These are phyloP conservation scores for Alosa sapidissima DNA, from an alignment of 2,797 vertebrate genomes.

Conservation along the genomic window DNA sequence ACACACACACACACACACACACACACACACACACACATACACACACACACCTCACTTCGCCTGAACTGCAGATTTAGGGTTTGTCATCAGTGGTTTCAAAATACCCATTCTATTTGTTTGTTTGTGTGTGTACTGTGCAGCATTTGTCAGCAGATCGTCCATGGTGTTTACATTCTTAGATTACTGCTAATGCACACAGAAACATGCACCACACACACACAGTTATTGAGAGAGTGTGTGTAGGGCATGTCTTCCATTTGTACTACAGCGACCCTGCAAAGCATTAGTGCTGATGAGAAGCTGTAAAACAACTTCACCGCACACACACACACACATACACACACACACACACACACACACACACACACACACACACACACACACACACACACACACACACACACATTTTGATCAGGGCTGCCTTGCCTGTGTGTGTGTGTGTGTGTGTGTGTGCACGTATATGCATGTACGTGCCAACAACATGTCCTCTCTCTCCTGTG, in stretches of 20 bases:
- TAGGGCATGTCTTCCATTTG: neutral
- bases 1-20: neutral
- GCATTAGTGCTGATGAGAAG: constrained; percentile 18
- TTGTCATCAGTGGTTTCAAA: neutral
- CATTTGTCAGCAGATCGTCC: neutral
- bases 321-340: constrained; percentile 34
- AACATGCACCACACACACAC: neutral
- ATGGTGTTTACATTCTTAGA: neutral
- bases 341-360: neutral
- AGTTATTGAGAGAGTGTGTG: neutral
- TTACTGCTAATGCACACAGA: neutral
- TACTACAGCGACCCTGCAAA: neutral
- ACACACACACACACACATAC: no score
- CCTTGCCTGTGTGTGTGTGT: neutral
- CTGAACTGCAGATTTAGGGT: neutral
- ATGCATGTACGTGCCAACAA: neutral
- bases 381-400: neutral
- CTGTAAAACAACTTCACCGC: constrained; percentile 28
- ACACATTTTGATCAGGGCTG: neutral
- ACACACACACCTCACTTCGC: neutral
- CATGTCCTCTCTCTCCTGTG: neutral
- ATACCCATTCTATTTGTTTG: neutral
- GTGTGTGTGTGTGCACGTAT: neutral
- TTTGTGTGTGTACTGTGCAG: neutral
- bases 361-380: no score